Evolutionary conservation across 2,888 invertebrate genomes (phyloP).

Genomic region (Tiliacea aurago): DNA sequence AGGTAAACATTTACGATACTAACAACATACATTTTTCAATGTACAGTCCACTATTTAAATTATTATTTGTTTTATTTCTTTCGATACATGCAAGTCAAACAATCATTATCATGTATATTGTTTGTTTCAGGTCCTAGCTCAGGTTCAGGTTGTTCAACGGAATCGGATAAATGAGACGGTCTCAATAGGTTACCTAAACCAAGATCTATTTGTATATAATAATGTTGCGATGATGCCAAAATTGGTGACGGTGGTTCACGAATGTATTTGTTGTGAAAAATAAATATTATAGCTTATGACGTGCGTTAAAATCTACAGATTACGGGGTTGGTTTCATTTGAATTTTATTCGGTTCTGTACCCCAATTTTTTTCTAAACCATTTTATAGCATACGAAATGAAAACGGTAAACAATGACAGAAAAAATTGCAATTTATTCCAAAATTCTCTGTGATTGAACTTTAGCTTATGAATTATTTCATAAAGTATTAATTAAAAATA

Average conservation of each 20-base stretch:
- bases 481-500: background rate
- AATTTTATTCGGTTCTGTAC: constrained; percentile 44
- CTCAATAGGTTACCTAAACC: constrained; percentile 67
- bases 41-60: background rate
- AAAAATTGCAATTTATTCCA: constrained; percentile 60
- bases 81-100: background rate
- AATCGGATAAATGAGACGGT: constrained; percentile 87
- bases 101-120: constrained; percentile 38
- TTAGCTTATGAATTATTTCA: constrained; percentile 25
- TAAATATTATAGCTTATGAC: constrained; percentile 58
- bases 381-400: constrained; percentile 6
- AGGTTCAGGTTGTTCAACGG: constrained; percentile 91
- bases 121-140: constrained; percentile 89
- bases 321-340: constrained; percentile 44
- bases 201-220: constrained; percentile 67
- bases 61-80: background rate
- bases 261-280: constrained; percentile 66
- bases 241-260: constrained; percentile 62
- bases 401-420: constrained; percentile 31
- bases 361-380: constrained; percentile 19
- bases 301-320: constrained; percentile 52
- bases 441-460: constrained; percentile 37
- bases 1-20: constrained; percentile 45
- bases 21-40: background rate
- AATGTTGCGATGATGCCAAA: constrained; percentile 68